phyloP scores from a whole-genome alignment of 2,888 invertebrate genomes.

The Synergus gifuensis region DNA sequence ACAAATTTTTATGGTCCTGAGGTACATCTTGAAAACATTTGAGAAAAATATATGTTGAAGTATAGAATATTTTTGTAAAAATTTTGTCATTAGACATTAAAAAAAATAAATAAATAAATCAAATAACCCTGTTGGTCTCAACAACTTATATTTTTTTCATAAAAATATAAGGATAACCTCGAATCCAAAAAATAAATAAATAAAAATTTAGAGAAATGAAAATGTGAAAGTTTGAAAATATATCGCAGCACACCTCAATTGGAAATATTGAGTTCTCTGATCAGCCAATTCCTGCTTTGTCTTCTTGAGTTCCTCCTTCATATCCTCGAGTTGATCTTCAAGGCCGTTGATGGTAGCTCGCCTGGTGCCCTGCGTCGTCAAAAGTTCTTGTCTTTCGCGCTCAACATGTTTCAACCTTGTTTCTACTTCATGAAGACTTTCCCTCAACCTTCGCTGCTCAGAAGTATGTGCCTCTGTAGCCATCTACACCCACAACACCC shows the following conservation, averaged over 20 bases:
- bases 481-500: slow-evolving; percentile 62
- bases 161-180: no score
- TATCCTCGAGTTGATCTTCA: slow-evolving; percentile 80
- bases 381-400: slow-evolving; percentile 80
- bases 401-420: slow-evolving; percentile 79
- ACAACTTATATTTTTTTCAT: no score
- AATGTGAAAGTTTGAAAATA: background rate
- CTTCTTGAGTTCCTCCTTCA: slow-evolving; percentile 78
- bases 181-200: background rate
- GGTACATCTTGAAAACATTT: no score
- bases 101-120: no score
- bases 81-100: no score
- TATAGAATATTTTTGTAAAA: no score
- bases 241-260: slow-evolving; percentile 79
- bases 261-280: slow-evolving; percentile 80
- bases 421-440: slow-evolving; percentile 79
- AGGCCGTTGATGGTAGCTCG: slow-evolving; percentile 79
- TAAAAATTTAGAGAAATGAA: background rate
- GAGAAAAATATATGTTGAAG: no score
- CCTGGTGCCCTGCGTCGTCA: slow-evolving; percentile 78
- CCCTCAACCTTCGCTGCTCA: slow-evolving; percentile 79
- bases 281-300: slow-evolving; percentile 80
- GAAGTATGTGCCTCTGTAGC: slow-evolving; percentile 77
- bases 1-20: no score
- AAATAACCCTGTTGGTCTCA: no score